Evolutionary conservation across 2,113 vertebrate species (phyloP), one percentile per base, ranked within the genome.

Genomic region (Morone saxatilis): DNA sequence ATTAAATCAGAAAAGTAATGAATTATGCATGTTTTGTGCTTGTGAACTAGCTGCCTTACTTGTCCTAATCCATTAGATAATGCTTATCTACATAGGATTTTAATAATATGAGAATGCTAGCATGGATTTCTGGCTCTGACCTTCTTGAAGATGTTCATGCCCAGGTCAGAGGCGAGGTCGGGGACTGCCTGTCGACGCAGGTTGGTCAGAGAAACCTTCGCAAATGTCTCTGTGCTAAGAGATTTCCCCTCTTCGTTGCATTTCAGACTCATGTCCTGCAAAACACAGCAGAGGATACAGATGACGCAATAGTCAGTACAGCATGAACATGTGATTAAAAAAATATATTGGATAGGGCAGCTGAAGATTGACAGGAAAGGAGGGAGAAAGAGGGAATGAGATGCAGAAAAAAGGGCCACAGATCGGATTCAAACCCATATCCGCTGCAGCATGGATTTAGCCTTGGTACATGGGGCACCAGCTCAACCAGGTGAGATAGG

Each of bases 111-210:
- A 20, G 45, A 41, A 48, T n/a, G 12, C 25, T 14, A 9, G 43
- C 31, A 36, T n/a, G 10, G 13, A 31, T 4, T 14, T n/a, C 4
- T 51, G 11, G 25, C 1, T 66, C 88, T 92, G 40, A 99, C 99
- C 96, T 99, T 99, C 91, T 99, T 99, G 94, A 99, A 99, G 88
- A 99, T 97, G 85, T 96, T 99, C 94, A 99, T 98, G 53, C 99
- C 97, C 80, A 99, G 95, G 87, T 99, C 99, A 20, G 97, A 96
- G 85, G 99, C 96, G 50, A 99, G 97, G 90, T 99, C 99, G 2
- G 99, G 98, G 61, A 99, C 97, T 1, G 99, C 99, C 92, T 95
- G 94, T 72, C 99, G 96, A 12, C 99, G 96, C 11, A 99, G 94
- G 90, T 98, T 99, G 45, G 98, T 97, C 88, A 99, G 53, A 1